Evolutionary conservation across 2,888 invertebrate genomes (phyloP).

Genomic region (Sphaerolaimus hirsutus): DNA sequence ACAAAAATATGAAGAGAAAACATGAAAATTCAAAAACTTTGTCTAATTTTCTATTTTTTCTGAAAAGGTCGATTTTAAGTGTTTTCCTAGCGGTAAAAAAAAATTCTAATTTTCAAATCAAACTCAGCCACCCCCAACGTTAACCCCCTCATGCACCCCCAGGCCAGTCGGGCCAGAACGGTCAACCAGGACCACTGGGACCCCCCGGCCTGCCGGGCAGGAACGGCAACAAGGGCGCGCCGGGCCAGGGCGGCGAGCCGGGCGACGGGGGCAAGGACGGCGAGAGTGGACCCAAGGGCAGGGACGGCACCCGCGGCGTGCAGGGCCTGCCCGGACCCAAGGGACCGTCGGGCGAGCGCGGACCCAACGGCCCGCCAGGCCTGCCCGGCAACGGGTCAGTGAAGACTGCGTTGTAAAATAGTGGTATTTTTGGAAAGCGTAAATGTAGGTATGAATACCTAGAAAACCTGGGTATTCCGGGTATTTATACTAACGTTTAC

Average conservation of each 20-base stretch:
- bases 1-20: no score
- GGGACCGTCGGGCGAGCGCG: slow-evolving; percentile 15
- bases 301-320: slow-evolving; percentile 10
- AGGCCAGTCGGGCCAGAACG: slow-evolving; percentile 4
- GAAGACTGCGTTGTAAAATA: no score
- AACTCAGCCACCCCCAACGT: not conserved
- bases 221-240: slow-evolving; percentile 2
- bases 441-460: no score
- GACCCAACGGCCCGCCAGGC: slow-evolving; percentile 3
- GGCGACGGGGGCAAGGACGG: slow-evolving; percentile 7
- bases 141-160: not conserved
- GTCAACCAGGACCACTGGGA: slow-evolving; percentile 16
- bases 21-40: no score
- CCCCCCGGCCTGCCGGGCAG: not conserved
- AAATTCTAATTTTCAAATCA: no score
- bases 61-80: no score
- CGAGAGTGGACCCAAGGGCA: slow-evolving; percentile 1
- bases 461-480: no score
- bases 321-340: slow-evolving; percentile 14
- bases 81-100: no score
- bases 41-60: no score
- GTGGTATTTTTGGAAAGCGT: no score
- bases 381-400: not conserved
- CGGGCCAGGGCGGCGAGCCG: slow-evolving; percentile 12
- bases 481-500: no score